Evolutionary conservation across 2,888 invertebrate genomes (phyloP), one percentile per base, ranked within the genome.

Genomic region (Aphidoletes aphidimyza): DNA sequence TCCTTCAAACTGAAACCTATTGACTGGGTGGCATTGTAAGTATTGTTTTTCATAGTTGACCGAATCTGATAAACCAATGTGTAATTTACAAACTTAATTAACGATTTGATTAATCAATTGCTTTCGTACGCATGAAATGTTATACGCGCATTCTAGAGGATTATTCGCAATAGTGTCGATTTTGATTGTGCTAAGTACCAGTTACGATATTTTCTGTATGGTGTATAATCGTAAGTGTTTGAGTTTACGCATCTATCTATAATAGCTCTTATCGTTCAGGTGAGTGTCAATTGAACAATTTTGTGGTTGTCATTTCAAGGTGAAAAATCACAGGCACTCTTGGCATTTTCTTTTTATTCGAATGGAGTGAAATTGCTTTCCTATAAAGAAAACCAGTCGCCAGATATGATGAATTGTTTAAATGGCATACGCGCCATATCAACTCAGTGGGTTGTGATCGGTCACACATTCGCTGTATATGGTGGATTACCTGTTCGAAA

Each of bases 391-490:
- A 86, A 87, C 1, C 88, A 89, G 83, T 89, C 87, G 83, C 88
- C 89, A 6, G 89, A 90, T 86, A 88, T 90, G 9, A 89, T 91
- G 84, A 88, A 88, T 45, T 91, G 91, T 86, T 87, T 91, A 42
- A 88, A 90, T 86, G 91, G 91, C 0, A 86, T 91, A 45, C 89
- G 91, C 78, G 88, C 89, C 85, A 88, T 91, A 49, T 91, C 90
- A 85, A 90, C 91, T 88, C 88, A 91, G 88, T 91, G 91, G 91
- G 89, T 91, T 30, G 88, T 91, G 5, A 88, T 90, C 45, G 90
- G 90, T 0, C 91, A 91, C 84, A 88, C 89, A 19, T 89, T 89
- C 49, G 6, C 86, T 19, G 30, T 87, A 3, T 83, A 83, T 1
- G 0, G 85, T 1, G 1, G 85, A 0, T 49, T 85, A 1, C 87